Percentiles rank a stretch among this genome's conserved stretches.
phyloP scores from a whole-genome alignment of 2,113 vertebrate genomes.

The Heterochromis multidens region DNA sequence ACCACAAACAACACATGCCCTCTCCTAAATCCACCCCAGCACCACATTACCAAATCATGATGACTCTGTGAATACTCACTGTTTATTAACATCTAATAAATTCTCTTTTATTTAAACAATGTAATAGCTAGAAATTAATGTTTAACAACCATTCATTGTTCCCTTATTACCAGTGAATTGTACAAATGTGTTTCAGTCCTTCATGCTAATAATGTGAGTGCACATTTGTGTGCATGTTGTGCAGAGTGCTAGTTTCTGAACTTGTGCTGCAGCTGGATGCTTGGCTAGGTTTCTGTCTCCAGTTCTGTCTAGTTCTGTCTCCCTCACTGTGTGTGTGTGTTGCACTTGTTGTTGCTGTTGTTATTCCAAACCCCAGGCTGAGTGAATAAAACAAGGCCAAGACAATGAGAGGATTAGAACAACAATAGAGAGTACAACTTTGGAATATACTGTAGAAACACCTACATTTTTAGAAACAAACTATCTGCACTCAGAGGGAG shows the following conservation, averaged over 20 bases:
- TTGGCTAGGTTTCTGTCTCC: not conserved
- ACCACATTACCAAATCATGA: not conserved
- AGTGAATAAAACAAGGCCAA: constrained; percentile 38
- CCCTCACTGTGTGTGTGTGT: not conserved
- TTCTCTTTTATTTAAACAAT: constrained; percentile 14
- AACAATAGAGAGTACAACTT: constrained; percentile 15
- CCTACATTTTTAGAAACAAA: constrained; percentile 4
- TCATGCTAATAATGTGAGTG: constrained; percentile 3
- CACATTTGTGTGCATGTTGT: constrained; percentile 9
- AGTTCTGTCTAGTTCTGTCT: not conserved
- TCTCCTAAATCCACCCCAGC: not conserved
- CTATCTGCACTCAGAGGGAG: not conserved
- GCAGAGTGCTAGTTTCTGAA: not conserved
- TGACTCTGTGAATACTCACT: not conserved
- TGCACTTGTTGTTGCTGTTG: not conserved
- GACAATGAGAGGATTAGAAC: constrained; percentile 24
- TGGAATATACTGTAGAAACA: constrained; percentile 20
- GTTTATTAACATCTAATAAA: constrained; percentile 3
- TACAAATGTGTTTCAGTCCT: constrained; percentile 12
- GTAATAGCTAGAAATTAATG: not conserved
- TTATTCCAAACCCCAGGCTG: constrained; percentile 31
- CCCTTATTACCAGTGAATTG: constrained; percentile 8
- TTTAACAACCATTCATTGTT: not conserved
- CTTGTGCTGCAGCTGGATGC: not conserved
- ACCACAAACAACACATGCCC: not conserved